A percentile compares a stretch with the other conserved stretches of the same genome.
These are phyloP conservation scores for Psephotus haematonotus DNA, from an alignment of 2,113 vertebrate genomes.

Conservation along the genomic window DNA sequence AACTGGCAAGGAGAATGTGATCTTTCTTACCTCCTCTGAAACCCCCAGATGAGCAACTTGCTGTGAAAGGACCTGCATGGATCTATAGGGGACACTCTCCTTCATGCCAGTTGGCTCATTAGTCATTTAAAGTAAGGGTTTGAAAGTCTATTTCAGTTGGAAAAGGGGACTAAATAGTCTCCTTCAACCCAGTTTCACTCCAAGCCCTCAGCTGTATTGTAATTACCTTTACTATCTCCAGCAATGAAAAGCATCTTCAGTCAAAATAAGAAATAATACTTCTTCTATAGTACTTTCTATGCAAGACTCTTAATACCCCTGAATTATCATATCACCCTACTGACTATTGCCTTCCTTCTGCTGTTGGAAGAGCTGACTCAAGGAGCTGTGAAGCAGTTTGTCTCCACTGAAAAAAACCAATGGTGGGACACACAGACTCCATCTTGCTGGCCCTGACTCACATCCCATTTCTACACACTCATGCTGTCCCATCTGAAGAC, in stretches of 20 bases:
- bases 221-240: background rate
- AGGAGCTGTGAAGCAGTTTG: background rate
- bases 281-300: background rate
- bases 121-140: background rate
- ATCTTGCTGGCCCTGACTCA: background rate
- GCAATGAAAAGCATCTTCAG: background rate
- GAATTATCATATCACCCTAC: background rate
- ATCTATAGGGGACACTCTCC: background rate
- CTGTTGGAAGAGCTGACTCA: background rate
- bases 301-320: background rate
- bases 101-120: background rate
- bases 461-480: fast-evolving
- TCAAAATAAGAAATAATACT: slow-evolving; percentile 1
- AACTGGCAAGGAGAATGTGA: background rate
- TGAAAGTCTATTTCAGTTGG: background rate
- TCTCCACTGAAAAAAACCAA: background rate
- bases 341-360: background rate
- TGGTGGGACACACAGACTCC: background rate
- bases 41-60: background rate
- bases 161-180: background rate
- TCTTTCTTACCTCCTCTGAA: background rate
- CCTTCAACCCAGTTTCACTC: background rate
- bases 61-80: background rate
- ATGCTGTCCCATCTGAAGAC: background rate
- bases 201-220: background rate